These are phyloP conservation scores for Catostylus mosaicus DNA, from an alignment of 30 jellyfish, hydroid and myxozoan genomes.

Conservation along the genomic window DNA sequence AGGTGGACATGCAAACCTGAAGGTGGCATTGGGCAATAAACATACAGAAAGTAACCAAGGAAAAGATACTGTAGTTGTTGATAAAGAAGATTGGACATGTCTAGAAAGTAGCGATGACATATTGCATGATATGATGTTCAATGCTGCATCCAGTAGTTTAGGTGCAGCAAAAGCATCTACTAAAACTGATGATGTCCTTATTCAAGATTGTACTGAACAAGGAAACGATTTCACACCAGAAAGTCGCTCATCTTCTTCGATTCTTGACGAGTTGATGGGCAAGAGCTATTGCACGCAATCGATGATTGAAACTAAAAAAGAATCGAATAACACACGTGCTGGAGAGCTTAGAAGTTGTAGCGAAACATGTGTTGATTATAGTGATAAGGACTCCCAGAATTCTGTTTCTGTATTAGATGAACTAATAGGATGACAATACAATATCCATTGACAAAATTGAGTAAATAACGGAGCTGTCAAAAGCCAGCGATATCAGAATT, in stretches of 20 bases:
- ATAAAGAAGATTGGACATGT: background rate
- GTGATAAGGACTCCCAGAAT: conserved; percentile 11
- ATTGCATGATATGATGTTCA: conserved; percentile 17
- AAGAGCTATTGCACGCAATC: background rate
- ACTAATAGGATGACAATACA: conserved; percentile 1
- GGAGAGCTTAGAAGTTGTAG: too few relatives aligned
- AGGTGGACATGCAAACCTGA: too few relatives aligned
- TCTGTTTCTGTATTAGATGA: conserved; percentile 35
- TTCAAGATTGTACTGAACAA: background rate
- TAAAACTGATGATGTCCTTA: background rate
- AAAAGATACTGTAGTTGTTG: too few relatives aligned
- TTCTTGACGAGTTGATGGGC: conserved; percentile 58
- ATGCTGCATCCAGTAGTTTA: background rate
- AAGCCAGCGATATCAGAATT: too few relatives aligned
- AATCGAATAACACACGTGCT: too few relatives aligned
- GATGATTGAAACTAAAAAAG: background rate
- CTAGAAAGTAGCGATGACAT: conserved; percentile 15
- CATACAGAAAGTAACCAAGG: too few relatives aligned
- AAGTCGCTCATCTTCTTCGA: conserved; percentile 7
- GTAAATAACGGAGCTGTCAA: too few relatives aligned
- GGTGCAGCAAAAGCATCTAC: background rate
- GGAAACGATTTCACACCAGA: background rate
- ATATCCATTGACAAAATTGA: too few relatives aligned
- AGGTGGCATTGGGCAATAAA: too few relatives aligned
- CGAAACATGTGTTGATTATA: background rate